Evolutionary conservation across 2,888 invertebrate genomes (phyloP).

Genomic region (Phragmatobia fuliginosa): DNA sequence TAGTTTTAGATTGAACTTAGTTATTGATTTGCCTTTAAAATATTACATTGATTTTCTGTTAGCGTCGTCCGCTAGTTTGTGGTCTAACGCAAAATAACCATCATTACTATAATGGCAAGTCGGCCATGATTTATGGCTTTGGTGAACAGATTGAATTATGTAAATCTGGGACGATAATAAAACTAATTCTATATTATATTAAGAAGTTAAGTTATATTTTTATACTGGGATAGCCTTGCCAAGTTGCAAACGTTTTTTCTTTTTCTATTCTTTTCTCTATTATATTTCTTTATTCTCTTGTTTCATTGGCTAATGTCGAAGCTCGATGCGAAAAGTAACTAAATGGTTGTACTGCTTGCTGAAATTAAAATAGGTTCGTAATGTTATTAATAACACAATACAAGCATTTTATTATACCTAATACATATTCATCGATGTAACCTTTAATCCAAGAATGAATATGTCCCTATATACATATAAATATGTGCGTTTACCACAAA

Average conservation of each 20-base stretch:
- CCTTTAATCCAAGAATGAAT: not conserved
- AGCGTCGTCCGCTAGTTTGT: constrained; percentile 37
- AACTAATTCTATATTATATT: not conserved
- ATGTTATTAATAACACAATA: not conserved
- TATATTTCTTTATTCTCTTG: no score
- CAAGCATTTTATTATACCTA: not conserved
- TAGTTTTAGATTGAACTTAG: no score
- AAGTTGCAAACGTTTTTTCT: no score
- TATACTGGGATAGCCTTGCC: no score
- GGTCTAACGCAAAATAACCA: constrained; percentile 55
- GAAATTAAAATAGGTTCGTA: not conserved
- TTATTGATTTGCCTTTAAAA: not conserved
- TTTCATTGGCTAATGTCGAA: no score
- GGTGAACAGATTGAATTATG: constrained; percentile 35
- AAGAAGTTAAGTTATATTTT: not conserved
- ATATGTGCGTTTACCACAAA: not conserved
- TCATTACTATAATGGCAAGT: constrained; percentile 59
- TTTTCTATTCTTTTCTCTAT: no score
- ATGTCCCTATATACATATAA: no score
- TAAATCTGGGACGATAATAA: constrained; percentile 15
- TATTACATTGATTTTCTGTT: constrained; percentile 26
- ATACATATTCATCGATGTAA: not conserved
- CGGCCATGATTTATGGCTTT: constrained; percentile 60
- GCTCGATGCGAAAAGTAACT: no score
- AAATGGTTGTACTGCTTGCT: no score